A percentile compares a stretch with the other conserved stretches of the same genome.
Evolutionary conservation across 1,140 invertebrate species (phyloP).

Genomic region (Hyposmocoma kahamanoa): DNA sequence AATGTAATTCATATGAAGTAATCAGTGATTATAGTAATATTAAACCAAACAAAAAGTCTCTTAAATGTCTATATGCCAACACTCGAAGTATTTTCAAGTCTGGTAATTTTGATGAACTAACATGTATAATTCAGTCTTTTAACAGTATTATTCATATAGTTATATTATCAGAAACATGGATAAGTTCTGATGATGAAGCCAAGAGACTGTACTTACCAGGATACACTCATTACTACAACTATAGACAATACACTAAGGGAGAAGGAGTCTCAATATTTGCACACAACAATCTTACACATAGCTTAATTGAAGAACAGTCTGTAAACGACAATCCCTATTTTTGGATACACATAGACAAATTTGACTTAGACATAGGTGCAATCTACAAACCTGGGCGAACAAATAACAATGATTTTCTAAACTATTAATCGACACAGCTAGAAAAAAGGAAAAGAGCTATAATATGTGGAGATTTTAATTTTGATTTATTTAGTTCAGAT

Average conservation of each 20-base stretch:
- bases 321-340: background rate
- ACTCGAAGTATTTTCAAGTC: background rate
- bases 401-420: background rate
- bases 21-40: background rate
- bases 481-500: background rate
- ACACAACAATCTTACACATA: background rate
- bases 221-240: background rate
- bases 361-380: background rate
- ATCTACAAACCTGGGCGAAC: background rate
- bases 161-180: background rate
- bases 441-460: background rate
- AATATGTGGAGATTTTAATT: background rate
- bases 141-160: background rate
- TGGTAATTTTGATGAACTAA: background rate
- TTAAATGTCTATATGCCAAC: background rate
- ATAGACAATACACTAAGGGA: background rate
- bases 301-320: background rate
- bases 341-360: background rate
- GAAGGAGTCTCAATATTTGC: background rate
- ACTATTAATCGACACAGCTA: background rate
- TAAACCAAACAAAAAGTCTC: background rate
- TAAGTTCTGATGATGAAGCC: background rate
- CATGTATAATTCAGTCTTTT: background rate
- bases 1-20: background rate
- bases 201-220: background rate